These are phyloP conservation scores for Gadus macrocephalus DNA, from an alignment of 2,113 vertebrate genomes.

Conservation along the genomic window DNA sequence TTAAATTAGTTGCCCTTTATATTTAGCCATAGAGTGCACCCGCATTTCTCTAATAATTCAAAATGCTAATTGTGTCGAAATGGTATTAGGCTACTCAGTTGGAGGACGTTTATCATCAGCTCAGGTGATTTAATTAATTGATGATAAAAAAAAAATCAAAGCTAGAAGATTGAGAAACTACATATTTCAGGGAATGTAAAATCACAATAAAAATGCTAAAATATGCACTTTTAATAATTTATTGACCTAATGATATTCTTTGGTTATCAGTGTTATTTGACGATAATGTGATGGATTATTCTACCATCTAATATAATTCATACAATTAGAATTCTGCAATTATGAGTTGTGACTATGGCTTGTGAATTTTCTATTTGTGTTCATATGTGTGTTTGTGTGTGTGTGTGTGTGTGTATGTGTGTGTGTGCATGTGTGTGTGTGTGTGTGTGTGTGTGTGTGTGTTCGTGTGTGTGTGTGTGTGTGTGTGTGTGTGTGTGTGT, in stretches of 20 bases:
- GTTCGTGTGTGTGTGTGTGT: not conserved
- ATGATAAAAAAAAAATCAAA: too few relatives aligned
- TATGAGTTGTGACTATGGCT: not conserved
- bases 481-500: slow-evolving; percentile 4
- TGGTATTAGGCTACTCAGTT: not conserved
- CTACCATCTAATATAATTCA: not conserved
- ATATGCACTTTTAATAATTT: too few relatives aligned
- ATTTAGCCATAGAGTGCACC: not conserved
- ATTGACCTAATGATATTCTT: too few relatives aligned
- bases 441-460: slow-evolving; percentile 2
- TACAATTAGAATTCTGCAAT: not conserved
- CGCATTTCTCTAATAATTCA: slow-evolving; percentile 2
- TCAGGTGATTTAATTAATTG: not conserved
- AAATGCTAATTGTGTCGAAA: not conserved
- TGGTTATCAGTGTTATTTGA: too few relatives aligned
- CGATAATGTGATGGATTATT: not conserved
- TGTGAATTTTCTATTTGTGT: slow-evolving; percentile 1
- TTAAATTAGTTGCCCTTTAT: not conserved
- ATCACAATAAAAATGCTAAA: too few relatives aligned
- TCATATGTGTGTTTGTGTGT: not conserved
- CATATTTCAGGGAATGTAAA: too few relatives aligned
- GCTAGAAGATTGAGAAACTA: too few relatives aligned
- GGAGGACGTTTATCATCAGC: not conserved
- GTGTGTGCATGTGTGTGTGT: slow-evolving; percentile 1
- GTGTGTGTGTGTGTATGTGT: slow-evolving; percentile 6